Evolutionary conservation across 2,888 invertebrate species (phyloP), one percentile per base, ranked within the genome.

Genomic region (Dynastes hyllus): DNA sequence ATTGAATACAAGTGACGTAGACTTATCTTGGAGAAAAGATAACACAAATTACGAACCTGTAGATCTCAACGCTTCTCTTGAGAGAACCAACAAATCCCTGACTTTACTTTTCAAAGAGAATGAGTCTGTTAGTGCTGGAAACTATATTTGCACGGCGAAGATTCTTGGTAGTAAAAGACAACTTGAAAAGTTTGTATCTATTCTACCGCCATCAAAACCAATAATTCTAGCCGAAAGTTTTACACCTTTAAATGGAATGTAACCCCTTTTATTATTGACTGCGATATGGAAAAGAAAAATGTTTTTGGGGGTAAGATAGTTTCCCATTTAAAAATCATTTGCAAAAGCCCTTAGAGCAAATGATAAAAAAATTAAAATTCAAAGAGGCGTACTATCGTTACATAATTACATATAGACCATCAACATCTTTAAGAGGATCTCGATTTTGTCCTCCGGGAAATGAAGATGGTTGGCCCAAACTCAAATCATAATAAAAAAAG

Each of bases 401-500:
- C 22, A 37, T 71, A 5, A 40, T 71, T 55, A 29, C 69, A 27
- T 69, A 69, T 51, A 53, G 1, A 53, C 69, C 29, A 51, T 27
- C 69, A 27, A 9, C 6, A 53, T 29, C 9, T 51, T 51, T 69
- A 29, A 69, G n/a, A 27, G 69, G 69, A 69, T 22, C 22, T 71
- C 27, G 55, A 58, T 32, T 71, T 73, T 32, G 27, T 61, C n/a
- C n/a, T n/a, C n/a, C n/a, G n/a, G 61, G 22, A 40, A 73, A 73
- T 45, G 73, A 73, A 58, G 73, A 73, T 45, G 73, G 73, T 8
- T 73, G 73, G n/a, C n/a, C n/a, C n/a, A n/a, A n/a, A n/a, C n/a
- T n/a, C n/a, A n/a, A n/a, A n/a, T n/a, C n/a, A n/a, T n/a, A n/a
- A n/a, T n/a, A n/a, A n/a, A n/a, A n/a, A n/a, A n/a, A n/a, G n/a